These are phyloP conservation scores for Neofelis nebulosa DNA, from an alignment of 2,113 vertebrate genomes.

Conservation along the genomic window DNA sequence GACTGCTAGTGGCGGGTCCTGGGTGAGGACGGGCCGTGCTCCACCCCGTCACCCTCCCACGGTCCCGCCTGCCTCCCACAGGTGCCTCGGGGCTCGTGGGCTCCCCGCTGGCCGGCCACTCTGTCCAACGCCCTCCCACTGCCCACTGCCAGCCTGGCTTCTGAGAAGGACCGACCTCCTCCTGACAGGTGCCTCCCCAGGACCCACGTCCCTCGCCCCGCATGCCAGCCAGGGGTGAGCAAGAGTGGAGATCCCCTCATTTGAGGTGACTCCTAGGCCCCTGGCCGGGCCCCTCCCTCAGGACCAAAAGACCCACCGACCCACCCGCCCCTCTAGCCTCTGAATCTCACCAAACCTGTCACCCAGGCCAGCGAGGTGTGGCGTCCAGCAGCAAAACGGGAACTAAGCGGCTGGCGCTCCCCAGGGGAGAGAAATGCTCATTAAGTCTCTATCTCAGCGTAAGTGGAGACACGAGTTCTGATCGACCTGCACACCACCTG, in stretches of 20 bases:
- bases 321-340: not conserved
- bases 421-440: rapidly evolving
- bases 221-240: rapidly evolving
- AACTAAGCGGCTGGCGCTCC: not conserved
- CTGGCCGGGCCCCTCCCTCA: not conserved
- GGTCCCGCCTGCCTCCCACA: not conserved
- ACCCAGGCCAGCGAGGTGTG: not conserved
- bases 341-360: not conserved
- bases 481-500: too few species aligned
- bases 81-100: not conserved
- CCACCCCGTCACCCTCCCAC: not conserved
- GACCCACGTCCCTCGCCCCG: rapidly evolving
- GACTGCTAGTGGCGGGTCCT: not conserved
- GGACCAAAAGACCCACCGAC: too few species aligned
- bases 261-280: rapidly evolving
- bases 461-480: not conserved
- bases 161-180: too few species aligned
- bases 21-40: not conserved
- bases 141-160: too few species aligned
- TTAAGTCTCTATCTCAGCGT: too few species aligned
- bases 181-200: too few species aligned
- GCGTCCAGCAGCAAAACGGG: not conserved
- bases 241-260: not conserved
- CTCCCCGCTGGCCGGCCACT: rapidly evolving
- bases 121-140: not conserved